These are phyloP conservation scores for Megaceryle torquata DNA, from an alignment of 2,113 vertebrate genomes.

Conservation along the genomic window DNA sequence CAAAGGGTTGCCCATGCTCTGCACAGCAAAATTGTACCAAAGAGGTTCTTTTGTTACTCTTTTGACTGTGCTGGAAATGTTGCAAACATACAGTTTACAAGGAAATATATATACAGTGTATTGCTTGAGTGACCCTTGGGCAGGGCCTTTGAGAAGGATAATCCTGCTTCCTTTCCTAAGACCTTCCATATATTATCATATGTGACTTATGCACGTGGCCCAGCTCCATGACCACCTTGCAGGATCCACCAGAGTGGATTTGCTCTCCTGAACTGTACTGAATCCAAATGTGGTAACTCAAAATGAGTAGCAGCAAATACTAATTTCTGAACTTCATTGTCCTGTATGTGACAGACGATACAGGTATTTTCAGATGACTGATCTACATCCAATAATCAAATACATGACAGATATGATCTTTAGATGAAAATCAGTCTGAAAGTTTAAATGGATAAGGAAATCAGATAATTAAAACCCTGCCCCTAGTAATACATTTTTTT, in stretches of 20 bases:
- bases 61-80: neutral
- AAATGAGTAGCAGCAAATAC: neutral
- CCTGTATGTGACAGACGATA: neutral
- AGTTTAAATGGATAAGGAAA: slow-evolving; percentile 61
- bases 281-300: neutral
- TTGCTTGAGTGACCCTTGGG: neutral
- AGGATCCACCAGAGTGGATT: neutral
- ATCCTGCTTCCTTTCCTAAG: neutral
- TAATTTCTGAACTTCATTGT: neutral
- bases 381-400: slow-evolving; percentile 48
- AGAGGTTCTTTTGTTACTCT: neutral
- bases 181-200: neutral
- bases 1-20: neutral
- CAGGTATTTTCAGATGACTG: neutral
- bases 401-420: slow-evolving; percentile 4
- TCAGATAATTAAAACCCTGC: slow-evolving; percentile 55
- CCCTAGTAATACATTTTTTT: slow-evolving; percentile 61
- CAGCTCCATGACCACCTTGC: neutral
- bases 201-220: no score
- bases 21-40: neutral
- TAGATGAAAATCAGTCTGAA: slow-evolving; percentile 38
- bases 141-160: neutral
- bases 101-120: neutral
- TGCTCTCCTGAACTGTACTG: neutral
- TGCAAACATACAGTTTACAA: neutral